Evolutionary conservation across 1,140 invertebrate genomes (phyloP), one percentile per base, ranked within the genome.

Genomic region (Anadara kagoshimensis): DNA sequence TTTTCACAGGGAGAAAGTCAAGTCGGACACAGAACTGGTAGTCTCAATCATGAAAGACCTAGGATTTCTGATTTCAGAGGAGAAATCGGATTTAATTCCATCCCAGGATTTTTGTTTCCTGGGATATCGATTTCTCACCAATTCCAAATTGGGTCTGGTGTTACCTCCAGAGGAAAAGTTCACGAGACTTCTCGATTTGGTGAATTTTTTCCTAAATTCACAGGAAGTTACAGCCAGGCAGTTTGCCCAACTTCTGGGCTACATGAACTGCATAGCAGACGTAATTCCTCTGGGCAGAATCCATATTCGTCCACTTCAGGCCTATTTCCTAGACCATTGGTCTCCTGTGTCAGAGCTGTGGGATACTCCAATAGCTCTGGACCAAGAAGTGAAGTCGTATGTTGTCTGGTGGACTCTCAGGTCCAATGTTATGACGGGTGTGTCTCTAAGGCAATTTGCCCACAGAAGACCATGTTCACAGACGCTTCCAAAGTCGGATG

Each of bases 111-210:
- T 61, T 24, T 8, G 3, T 10, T 61, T 61, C 14, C n/a, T 45
- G n/a, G 41, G 57, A 41, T 26, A 59, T 41, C 57, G 43, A 41
- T 59, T 18, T 36, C 10, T 10, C 7, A 59, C 18, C 5, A 5
- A 57, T 57, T n/a, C n/a, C n/a, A n/a, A n/a, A n/a, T 7, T 57
- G 29, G 54, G 54, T 8, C 16, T 57, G 16, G 22, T 57, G 24
- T 16, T 57, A 5, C 54, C 54, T 14, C 54, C 54, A 24, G 20
- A 57, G 54, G 16, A 57, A 57, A 57, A 57, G 29, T 24, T 57
- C 29, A 8, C 11, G 24, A 24, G 7, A 22, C 54, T 57, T 8
- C 14, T 11, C 24, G 10, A 24, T 20, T 26, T 26, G 29, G 29
- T 57, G 5, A 20, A 24, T 57, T 8, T 57, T 4, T 57, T 59